Evolutionary conservation across 2,888 invertebrate genomes (phyloP).

Genomic region (Strigamia transsilvanica): DNA sequence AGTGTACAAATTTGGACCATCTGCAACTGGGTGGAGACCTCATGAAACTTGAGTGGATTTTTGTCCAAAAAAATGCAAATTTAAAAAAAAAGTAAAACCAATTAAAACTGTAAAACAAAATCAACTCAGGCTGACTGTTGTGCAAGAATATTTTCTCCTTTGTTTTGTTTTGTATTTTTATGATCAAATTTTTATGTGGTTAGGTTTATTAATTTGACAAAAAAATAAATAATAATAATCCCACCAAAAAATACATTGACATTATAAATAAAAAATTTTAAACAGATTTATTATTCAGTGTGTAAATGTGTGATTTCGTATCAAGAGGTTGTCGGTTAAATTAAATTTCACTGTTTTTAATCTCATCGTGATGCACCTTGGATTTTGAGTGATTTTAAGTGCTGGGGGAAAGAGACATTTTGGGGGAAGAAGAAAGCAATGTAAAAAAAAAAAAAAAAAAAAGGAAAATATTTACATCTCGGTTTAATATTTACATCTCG

Average conservation of each 20-base stretch:
- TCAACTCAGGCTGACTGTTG: conserved; percentile 35
- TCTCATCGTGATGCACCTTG: conserved; percentile 33
- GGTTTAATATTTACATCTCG: too few relatives aligned
- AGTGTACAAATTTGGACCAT: conserved; percentile 83
- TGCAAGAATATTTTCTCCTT: neutral
- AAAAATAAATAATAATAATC: conserved; percentile 9
- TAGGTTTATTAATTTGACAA: neutral
- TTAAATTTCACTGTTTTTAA: conserved; percentile 39
- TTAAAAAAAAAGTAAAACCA: neutral
- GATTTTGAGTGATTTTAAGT: conserved; percentile 24
- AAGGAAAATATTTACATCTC: too few relatives aligned
- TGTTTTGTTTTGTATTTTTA: conserved; percentile 26
- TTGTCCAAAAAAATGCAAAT: neutral
- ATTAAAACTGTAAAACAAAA: conserved; percentile 1
- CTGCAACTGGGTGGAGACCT: conserved; percentile 79
- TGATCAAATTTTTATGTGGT: conserved; percentile 33
- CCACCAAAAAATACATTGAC: conserved; percentile 34
- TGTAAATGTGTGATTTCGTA: conserved; percentile 37
- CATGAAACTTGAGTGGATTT: conserved; percentile 31
- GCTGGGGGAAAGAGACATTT: neutral
- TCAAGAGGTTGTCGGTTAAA: conserved; percentile 37
- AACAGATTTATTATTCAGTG: conserved; percentile 40
- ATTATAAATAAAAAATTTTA: conserved; percentile 26
- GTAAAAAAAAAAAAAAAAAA: too few relatives aligned
- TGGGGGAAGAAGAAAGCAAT: too few relatives aligned